Evolutionary conservation across 2,888 invertebrate species (phyloP), one percentile per base, ranked within the genome.

Genomic region (Bursaphelenchus okinawaensis): DNA sequence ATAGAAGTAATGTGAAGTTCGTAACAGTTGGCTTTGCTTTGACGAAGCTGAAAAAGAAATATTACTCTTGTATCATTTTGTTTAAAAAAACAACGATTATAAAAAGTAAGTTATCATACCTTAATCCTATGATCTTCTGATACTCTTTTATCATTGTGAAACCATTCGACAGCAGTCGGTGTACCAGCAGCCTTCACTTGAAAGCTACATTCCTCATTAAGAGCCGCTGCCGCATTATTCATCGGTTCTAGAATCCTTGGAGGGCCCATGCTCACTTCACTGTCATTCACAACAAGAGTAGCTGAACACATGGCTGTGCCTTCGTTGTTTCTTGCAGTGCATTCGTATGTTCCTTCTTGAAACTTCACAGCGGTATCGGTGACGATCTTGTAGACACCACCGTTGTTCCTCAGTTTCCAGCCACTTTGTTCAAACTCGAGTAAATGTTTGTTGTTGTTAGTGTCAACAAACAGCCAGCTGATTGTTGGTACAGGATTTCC

Each of bases 321-420:
- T 22, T 70, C 66, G 40, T 72, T 59, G 52, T 81, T 80, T 12
- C 69, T 72, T 9, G 78, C 79, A 9, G 72, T 66, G 51, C 77
- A 78, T 55, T 73, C 75, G 62, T 77, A 77, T 0, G 72, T 74
- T 58, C 78, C 78, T 23, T 73, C 70, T 61, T 76, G 74, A 16
- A 67, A 66, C 51, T 72, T 66, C 58, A 69, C 65, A 19, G 74
- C 75, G 51, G 72, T 63, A 56, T 72, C 71, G 8, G 75, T 72
- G 51, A 70, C 69, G 19, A 76, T 55, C 57, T 75, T 74, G 26
- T 71, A 73, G 52, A 67, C 68, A 65, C 72, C 55, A 63, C 75
- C 75, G 19, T 71, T 71, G 50, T 75, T 62, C 62, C 70, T 71
- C 56, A 76, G 75, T 27, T 69, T 72, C 78, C 78, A 78, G 52